Evolutionary conservation across 1,140 invertebrate genomes (phyloP).

Genomic region (Scaptomyza graminum): DNA sequence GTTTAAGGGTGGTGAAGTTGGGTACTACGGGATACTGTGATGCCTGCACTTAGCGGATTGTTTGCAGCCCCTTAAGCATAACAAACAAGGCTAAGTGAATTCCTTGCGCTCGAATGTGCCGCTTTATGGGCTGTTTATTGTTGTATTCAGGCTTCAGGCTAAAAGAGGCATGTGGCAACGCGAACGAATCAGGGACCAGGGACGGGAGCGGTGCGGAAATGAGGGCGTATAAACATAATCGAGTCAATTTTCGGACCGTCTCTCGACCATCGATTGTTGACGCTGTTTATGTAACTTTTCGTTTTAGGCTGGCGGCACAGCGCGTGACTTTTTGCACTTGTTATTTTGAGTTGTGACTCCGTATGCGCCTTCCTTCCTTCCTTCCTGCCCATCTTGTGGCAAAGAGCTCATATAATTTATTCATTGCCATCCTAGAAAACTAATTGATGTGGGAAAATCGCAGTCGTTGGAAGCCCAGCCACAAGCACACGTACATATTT

Average conservation of each 20-base stretch:
- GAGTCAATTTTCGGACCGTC: slow-evolving; percentile 75
- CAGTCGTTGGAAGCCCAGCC: slow-evolving; percentile 41
- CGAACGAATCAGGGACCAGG: neutral
- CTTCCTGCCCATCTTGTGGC: neutral
- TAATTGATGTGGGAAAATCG: slow-evolving; percentile 82
- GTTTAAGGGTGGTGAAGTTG: slow-evolving; percentile 5
- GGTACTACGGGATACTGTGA: slow-evolving; percentile 10
- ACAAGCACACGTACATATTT: slow-evolving; percentile 4
- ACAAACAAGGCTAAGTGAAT: slow-evolving; percentile 83
- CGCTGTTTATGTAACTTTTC: slow-evolving; percentile 76
- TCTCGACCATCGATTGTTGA: slow-evolving; percentile 7
- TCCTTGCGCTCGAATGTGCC: slow-evolving; percentile 79
- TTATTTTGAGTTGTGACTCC: slow-evolving; percentile 39
- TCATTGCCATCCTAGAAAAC: slow-evolving; percentile 74
- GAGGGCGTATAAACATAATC: slow-evolving; percentile 73
- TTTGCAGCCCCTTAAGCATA: slow-evolving; percentile 83
- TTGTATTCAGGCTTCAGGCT: slow-evolving; percentile 49
- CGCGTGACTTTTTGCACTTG: slow-evolving; percentile 84
- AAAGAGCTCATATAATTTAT: slow-evolving; percentile 71
- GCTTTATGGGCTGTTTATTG: slow-evolving; percentile 81
- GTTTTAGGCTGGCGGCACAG: slow-evolving; percentile 46
- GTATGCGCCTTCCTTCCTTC: neutral
- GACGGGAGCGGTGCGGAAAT: neutral
- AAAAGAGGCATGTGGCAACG: slow-evolving; percentile 15
- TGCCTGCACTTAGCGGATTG: slow-evolving; percentile 78